Conservation (phyloP, 2,888 invertebrate genomes). For the Clusia tigrina region DNA sequence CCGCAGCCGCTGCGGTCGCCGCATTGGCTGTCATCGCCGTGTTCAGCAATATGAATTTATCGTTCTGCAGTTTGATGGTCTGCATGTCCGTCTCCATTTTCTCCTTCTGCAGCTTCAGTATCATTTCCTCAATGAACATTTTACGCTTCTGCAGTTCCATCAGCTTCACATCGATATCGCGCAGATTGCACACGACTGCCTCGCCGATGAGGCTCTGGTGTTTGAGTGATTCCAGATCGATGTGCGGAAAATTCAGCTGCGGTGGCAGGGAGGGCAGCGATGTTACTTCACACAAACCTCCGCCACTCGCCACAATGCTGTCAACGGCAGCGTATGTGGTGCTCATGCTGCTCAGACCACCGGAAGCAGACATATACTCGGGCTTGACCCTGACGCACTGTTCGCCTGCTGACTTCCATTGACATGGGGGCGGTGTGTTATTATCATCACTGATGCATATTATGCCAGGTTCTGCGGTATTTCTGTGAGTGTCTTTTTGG, state of each 20-base stretch:
- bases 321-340: not conserved
- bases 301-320: not conserved
- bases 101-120: slow-evolving; percentile 60
- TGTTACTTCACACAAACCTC: too few relatives aligned
- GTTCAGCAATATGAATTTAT: slow-evolving; percentile 56
- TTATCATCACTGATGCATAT: too few relatives aligned
- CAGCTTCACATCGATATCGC: slow-evolving; percentile 58
- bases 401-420: too few relatives aligned
- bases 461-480: not conserved
- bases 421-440: too few relatives aligned
- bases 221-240: slow-evolving; percentile 39
- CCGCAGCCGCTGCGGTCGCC: not conserved
- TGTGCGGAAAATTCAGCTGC: slow-evolving; percentile 33
- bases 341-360: not conserved
- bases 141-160: slow-evolving; percentile 59
- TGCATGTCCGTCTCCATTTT: slow-evolving; percentile 57
- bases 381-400: too few relatives aligned
- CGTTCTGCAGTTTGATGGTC: slow-evolving; percentile 58
- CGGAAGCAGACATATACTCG: not conserved
- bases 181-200: slow-evolving; percentile 47
- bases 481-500: not conserved
- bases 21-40: slow-evolving; percentile 45
- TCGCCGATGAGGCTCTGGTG: slow-evolving; percentile 46
- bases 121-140: slow-evolving; percentile 60
- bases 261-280: slow-evolving; percentile 8